phyloP scores from a whole-genome alignment of 2,797 vertebrate species.

The Poecile montanus region DNA sequence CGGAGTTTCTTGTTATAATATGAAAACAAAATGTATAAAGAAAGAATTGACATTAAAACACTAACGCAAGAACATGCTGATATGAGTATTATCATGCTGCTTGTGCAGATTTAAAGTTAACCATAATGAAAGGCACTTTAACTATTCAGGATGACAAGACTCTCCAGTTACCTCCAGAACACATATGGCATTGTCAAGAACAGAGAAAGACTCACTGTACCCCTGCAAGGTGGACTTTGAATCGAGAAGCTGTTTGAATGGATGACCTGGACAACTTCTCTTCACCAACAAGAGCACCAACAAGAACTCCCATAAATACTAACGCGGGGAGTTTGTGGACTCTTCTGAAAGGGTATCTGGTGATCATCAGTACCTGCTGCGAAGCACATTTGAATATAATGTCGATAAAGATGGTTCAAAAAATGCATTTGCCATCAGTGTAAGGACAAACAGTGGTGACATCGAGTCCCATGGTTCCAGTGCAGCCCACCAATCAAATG shows the following conservation, averaged over 20 bases:
- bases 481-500: neutral
- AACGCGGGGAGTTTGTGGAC: neutral
- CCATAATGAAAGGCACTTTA: neutral
- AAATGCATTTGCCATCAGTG: neutral
- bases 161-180: neutral
- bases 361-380: neutral
- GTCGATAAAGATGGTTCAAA: neutral
- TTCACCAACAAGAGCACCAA: neutral
- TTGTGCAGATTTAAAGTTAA: neutral
- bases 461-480: accelerated
- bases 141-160: neutral
- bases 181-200: neutral
- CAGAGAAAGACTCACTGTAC: neutral
- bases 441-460: neutral
- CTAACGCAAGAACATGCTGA: neutral
- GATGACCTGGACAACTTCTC: neutral
- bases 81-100: neutral
- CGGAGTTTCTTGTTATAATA: slow-evolving; percentile 85
- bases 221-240: neutral
- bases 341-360: neutral
- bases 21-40: neutral
- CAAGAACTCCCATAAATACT: neutral
- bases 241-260: neutral
- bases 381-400: neutral
- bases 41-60: neutral